Base-by-base conservation (phyloP, 2,113 vertebrate species). In the Microcebus tavaratra region DNA sequence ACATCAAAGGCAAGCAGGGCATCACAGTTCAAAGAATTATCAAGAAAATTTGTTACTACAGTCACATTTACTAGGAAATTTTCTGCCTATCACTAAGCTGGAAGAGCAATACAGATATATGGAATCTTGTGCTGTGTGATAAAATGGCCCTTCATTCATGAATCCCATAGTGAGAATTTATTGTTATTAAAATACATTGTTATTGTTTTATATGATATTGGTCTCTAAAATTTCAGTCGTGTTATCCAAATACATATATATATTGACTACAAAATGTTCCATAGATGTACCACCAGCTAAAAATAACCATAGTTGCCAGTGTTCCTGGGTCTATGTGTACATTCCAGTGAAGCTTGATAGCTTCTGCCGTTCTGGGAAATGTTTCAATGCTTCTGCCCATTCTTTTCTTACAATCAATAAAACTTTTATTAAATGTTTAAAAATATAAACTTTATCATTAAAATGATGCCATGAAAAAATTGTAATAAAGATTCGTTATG, bases 381-480 rank as follows among this genome's bases (percentile, higher is more conserved):
- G 7, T 81, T 90, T 80, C 10, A 73, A 15, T 67, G 14, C 2
- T 72, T 76, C 42, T 55, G 29, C 10, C 31, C 45, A 20, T 50
- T 53, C 3, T 57, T 42, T 65, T n/a, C 34, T 50, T 59, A 57
- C 4, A 84, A 68, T n/a, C 25, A 67, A 90, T 4, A 92, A 70
- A 68, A 85, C 2, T 70, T 86, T n/a, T n/a, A 61, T 86, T 84
- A n/a, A 87, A 75, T 17, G 29, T 89, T 80, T 29, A 80, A 80
- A 59, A 42, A 25, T 73, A 67, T 11, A 25, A 27, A 34, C 50
- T 85, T 73, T 79, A 63, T 75, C 42, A 76, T 65, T 87, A 93
- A 91, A 75, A 88, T 76, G 5, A 81, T 70, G 45, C 27, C 76
- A 23, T 78, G 50, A 72, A 63, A 91, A 97, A 91, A 72, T 90